Evolutionary conservation across 2,113 vertebrate species (phyloP), one percentile per base, ranked within the genome.

Genomic region (Dipodomys stephensi): DNA sequence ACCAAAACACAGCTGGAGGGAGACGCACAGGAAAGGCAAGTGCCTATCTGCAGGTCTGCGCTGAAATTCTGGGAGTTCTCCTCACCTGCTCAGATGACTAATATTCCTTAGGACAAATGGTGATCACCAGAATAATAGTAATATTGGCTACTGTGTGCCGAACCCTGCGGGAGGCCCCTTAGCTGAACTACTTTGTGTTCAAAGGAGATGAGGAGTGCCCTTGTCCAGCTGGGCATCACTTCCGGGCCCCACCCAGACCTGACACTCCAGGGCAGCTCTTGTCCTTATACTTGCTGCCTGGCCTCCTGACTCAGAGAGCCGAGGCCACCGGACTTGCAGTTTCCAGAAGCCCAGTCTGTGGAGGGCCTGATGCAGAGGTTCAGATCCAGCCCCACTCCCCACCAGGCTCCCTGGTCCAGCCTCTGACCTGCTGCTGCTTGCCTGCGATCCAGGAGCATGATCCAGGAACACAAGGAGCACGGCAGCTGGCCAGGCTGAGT

Each of bases 401-500:
- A 13, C 53, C 15, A 57, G 53, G 25, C n/a, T 71, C 57, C 32
- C n/a, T 20, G 7, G 49, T 84, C 67, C 80, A 60, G 83, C 77
- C 53, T 73, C 53, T 16, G 53, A 13, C 15, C 53, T 57, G 53
- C 53, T 57, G 53, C 53, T 57, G 53, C 53, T 4, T 4, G 53
- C 53, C 53, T 57, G 53, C 53, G 2, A 57, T 57, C 0, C 9
- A 27, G 64, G 64, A 89, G 73, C 39, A 39, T 16, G 53, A 57
- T 57, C 0, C 12, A 30, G 64, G 64, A 87, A 39, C 39, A 39
- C 11, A 0, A 0, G 76, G 83, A 93, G 87, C 65, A 49, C 32
- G 78, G 83, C 72, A 72, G 30, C 76, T 71, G 0, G 28, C 92
- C 91, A 72, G 83, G 77, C 64, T 91, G 91, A 92, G 94, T 95